A percentile compares a stretch with the other conserved stretches of the same genome.
These are phyloP conservation scores for Argya squamiceps DNA, from an alignment of 2,797 vertebrate species.

Conservation along the genomic window DNA sequence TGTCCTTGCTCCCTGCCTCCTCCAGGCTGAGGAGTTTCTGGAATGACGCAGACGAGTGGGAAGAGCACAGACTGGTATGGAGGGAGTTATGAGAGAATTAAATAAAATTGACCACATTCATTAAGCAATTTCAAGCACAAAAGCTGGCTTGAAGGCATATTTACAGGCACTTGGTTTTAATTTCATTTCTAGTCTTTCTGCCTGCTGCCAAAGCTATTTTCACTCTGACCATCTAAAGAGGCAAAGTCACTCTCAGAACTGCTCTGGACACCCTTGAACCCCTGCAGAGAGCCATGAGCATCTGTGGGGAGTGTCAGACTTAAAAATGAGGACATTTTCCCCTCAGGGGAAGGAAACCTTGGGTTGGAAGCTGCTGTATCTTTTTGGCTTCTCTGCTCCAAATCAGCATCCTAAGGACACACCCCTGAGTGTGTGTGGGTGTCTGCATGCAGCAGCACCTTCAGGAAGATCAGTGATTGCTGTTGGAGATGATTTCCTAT, in stretches of 20 bases:
- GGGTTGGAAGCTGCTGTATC: background rate
- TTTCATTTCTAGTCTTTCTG: background rate
- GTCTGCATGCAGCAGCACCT: background rate
- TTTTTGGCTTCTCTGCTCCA: background rate
- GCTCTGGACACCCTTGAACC: fast-evolving
- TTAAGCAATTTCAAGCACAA: background rate
- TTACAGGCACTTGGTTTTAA: background rate
- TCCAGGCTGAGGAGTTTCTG: background rate
- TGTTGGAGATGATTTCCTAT: background rate
- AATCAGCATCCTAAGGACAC: background rate
- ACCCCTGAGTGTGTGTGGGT: fast-evolving
- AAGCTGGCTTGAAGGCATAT: background rate
- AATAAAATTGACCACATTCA: background rate
- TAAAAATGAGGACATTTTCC: background rate
- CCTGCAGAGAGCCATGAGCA: background rate
- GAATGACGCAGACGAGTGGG: background rate
- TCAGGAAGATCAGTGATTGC: background rate
- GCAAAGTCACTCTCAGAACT: background rate
- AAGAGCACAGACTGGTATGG: background rate
- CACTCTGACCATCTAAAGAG: background rate
- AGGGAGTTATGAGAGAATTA: background rate
- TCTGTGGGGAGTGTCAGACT: background rate
- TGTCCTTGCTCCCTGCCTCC: background rate
- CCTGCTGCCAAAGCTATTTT: background rate
- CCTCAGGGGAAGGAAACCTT: background rate